Percentiles rank a stretch among this genome's conserved stretches.
These are phyloP conservation scores for Lepus europaeus DNA, from an alignment of 2,113 vertebrate genomes.

Conservation along the genomic window DNA sequence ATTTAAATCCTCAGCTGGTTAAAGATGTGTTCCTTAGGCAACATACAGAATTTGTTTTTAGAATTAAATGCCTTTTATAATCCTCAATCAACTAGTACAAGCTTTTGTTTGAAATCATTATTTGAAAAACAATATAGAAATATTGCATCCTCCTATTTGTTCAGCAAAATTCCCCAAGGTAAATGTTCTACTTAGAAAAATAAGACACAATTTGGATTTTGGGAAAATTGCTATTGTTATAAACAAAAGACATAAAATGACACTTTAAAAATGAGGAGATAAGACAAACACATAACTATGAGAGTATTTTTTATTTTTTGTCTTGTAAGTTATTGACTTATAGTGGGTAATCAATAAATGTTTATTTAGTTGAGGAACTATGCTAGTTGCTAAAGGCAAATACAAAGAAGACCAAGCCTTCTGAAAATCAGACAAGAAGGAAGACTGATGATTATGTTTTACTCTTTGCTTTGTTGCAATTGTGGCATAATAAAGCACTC, in stretches of 20 bases:
- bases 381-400: background rate
- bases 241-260: background rate
- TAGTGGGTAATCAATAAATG: background rate
- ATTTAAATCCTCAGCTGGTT: background rate
- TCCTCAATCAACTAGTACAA: background rate
- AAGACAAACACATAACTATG: background rate
- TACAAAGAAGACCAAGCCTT: background rate
- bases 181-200: background rate
- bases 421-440: background rate
- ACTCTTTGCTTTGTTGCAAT: background rate
- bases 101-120: background rate
- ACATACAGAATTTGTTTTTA: background rate
- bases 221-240: background rate
- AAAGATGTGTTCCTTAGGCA: background rate
- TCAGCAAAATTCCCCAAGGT: background rate
- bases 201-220: background rate
- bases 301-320: background rate
- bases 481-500: background rate
- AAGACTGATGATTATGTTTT: background rate
- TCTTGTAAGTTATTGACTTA: background rate
- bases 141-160: background rate
- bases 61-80: constrained; percentile 1
- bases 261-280: background rate
- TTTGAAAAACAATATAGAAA: constrained; percentile 26
- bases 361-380: background rate